Percentiles rank a stretch among this genome's conserved stretches.
phyloP scores from a whole-genome alignment of 2,888 invertebrate genomes.

The Epistrophe eligans region DNA sequence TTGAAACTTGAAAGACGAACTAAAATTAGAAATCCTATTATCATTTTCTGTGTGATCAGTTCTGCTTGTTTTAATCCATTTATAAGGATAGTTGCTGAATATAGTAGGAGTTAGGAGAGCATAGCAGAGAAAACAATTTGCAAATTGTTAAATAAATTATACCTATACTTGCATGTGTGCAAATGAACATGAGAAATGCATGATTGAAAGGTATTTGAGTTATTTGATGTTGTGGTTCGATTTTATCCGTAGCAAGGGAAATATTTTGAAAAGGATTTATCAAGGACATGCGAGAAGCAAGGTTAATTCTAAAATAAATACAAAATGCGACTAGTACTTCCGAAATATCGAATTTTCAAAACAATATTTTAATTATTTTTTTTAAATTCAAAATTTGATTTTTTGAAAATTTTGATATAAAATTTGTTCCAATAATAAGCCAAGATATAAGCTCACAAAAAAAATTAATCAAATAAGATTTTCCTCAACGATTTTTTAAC shows the following conservation, averaged over 20 bases:
- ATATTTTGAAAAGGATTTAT: conserved; percentile 9
- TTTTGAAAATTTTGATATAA: too few relatives aligned
- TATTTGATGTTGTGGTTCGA: conserved; percentile 27
- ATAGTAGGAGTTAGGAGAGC: background rate
- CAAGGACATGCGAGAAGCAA: background rate
- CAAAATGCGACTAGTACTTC: too few relatives aligned
- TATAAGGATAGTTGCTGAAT: conserved; percentile 19
- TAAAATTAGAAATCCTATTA: conserved; percentile 26
- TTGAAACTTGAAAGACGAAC: conserved; percentile 58
- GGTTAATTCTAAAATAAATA: background rate
- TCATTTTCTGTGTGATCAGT: conserved; percentile 43
- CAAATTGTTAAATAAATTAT: conserved; percentile 74
- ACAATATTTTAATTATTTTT: too few relatives aligned
- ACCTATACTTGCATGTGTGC: conserved; percentile 39
- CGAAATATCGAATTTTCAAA: too few relatives aligned
- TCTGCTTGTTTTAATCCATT: conserved; percentile 64
- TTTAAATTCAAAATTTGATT: too few relatives aligned
- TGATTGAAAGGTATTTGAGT: conserved; percentile 49
- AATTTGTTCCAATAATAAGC: too few relatives aligned
- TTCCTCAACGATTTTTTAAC: too few relatives aligned
- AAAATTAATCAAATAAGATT: too few relatives aligned
- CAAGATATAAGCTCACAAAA: too few relatives aligned
- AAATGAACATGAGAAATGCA: conserved; percentile 54
- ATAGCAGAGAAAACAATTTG: conserved; percentile 48
- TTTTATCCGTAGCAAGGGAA: background rate